These are phyloP conservation scores for Rhynchophorus ferrugineus DNA, from an alignment of 1,140 invertebrate species.

Conservation along the genomic window DNA sequence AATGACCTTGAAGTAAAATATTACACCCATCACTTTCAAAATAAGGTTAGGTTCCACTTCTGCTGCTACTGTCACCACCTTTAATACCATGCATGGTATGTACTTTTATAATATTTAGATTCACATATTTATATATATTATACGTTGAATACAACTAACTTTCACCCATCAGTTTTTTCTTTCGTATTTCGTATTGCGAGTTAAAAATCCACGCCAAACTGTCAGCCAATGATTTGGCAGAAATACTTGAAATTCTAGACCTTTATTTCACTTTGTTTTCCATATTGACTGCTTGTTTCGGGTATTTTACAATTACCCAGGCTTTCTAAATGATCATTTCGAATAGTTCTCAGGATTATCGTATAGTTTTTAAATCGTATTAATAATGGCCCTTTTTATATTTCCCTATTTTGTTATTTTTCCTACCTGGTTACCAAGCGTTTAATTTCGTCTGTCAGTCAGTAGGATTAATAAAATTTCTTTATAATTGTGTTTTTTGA, in stretches of 20 bases:
- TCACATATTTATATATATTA: slow-evolving; percentile 15
- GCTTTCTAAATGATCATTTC: background rate
- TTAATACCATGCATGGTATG: slow-evolving; percentile 37
- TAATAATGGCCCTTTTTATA: too few relatives aligned
- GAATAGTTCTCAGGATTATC: too few relatives aligned
- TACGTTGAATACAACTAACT: slow-evolving; percentile 12
- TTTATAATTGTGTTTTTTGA: too few relatives aligned
- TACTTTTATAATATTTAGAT: slow-evolving; percentile 29
- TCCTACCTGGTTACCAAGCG: too few relatives aligned
- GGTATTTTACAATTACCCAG: background rate
- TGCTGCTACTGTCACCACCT: slow-evolving; percentile 35
- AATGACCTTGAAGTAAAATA: slow-evolving; percentile 38
- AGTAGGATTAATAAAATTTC: too few relatives aligned
- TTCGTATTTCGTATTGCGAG: slow-evolving; percentile 2
- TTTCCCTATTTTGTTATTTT: too few relatives aligned
- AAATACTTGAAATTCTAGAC: slow-evolving; percentile 10
- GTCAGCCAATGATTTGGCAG: slow-evolving; percentile 20
- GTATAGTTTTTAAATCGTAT: too few relatives aligned
- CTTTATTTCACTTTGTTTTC: slow-evolving; percentile 5
- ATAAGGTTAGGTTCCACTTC: slow-evolving; percentile 37
- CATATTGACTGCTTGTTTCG: slow-evolving; percentile 8
- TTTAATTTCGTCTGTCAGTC: too few relatives aligned
- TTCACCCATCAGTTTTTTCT: slow-evolving; percentile 15
- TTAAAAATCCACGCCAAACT: slow-evolving; percentile 7
- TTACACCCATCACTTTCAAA: slow-evolving; percentile 39